phyloP scores from a whole-genome alignment of 2,797 vertebrate genomes.

The Pyrocephalus nanus region DNA sequence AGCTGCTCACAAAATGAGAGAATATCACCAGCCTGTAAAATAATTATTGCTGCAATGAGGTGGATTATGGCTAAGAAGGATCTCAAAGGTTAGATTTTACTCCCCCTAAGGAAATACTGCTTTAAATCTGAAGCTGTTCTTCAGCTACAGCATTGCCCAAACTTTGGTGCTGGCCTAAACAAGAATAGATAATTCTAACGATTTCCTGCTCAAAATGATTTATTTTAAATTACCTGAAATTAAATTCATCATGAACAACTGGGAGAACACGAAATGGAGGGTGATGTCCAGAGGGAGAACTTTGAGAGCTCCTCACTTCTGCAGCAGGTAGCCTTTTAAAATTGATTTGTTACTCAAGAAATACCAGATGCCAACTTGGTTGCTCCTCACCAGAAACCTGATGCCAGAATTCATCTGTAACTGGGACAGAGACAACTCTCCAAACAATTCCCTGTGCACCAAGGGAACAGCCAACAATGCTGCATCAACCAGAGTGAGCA shows the following conservation, averaged over 20 bases:
- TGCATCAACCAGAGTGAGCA: slow-evolving; percentile 23
- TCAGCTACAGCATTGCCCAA: background rate
- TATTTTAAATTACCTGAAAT: background rate
- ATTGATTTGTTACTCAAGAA: background rate
- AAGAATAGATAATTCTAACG: background rate
- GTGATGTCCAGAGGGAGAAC: background rate
- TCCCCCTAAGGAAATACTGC: background rate
- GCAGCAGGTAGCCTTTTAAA: background rate
- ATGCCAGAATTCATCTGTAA: background rate
- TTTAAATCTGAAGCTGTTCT: background rate
- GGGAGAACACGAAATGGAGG: background rate
- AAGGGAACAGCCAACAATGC: slow-evolving; percentile 28
- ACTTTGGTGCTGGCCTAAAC: background rate
- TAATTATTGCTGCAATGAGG: background rate
- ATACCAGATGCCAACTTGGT: background rate
- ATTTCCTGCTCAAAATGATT: background rate
- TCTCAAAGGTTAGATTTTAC: background rate
- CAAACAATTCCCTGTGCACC: slow-evolving; percentile 3
- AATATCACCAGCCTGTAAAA: background rate
- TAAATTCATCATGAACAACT: background rate
- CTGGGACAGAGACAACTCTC: background rate
- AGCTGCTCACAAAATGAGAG: background rate
- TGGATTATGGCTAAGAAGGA: background rate
- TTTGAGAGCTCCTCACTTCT: background rate
- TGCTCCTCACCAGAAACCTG: background rate